Base-by-base conservation (phyloP, 2,797 vertebrate genomes). In the Antrozous pallidus region DNA sequence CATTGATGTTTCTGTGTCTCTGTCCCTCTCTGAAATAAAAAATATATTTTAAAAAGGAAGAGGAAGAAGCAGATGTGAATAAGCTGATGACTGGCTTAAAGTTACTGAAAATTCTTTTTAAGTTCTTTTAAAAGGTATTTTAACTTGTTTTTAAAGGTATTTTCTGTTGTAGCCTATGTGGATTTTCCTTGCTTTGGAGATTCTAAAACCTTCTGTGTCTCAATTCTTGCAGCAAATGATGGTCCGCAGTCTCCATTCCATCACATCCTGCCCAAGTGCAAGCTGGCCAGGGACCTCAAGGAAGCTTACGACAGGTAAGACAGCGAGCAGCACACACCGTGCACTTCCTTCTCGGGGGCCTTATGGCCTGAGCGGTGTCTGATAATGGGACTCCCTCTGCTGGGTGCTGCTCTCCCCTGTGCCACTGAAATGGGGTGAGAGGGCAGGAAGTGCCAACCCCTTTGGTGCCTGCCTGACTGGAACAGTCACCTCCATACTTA, bases 241-340 rank as follows among this genome's bases (percentile, higher is more conserved):
- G 98, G 98, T 49, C 99, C 99, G 3, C 99, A 99, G 96, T 99
- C 99, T 5, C 99, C 99, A 2, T 99, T 99, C 96, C 99, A 99
- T 96, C 99, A 99, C 96, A 99, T 99, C 94, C 98, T 99, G 71
- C 99, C 99, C 80, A 99, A 99, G 94, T 99, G 99, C 98, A 99
- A 99, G 95, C 98, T 99, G 95, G 99, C 99, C 93, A 98, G 99
- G 97, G 99, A 99, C 98, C 98, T 99, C 65, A 99, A 99, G 97
- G 99, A 99, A 83, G 99, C 99, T 0, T 99, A 99, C 7, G 99
- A 99, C 98, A 99, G 99, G 99, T 99, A 92, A 96, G 98, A 36
- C 38, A 1, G 31, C 0, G 67, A 31, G 36, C 2, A 14, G 31
- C 24, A 0, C 16, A 0, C 18, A 40, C 11, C 2, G 4, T 22